Conservation (phyloP, 2,797 vertebrate genomes). For the Neomorphus geoffroyi region DNA sequence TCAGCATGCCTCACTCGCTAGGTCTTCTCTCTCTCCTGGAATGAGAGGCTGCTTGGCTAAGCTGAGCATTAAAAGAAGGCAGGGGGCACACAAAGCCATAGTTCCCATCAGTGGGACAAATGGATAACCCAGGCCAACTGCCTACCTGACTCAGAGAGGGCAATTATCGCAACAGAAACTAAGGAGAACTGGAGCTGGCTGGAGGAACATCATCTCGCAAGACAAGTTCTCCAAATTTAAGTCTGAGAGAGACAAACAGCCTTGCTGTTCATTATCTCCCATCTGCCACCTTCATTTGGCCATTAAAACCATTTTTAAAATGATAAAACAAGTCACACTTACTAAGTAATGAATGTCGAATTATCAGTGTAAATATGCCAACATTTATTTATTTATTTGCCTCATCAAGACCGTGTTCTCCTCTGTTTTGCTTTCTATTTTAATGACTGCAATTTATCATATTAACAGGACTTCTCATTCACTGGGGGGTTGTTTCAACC, state of each 20-base stretch:
- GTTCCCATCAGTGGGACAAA: background rate
- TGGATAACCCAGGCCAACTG: background rate
- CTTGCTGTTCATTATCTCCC: background rate
- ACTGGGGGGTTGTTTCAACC: background rate
- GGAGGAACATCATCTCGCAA: background rate
- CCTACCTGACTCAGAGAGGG: background rate
- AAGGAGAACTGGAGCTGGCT: background rate
- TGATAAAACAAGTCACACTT: constrained; percentile 22
- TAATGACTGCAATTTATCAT: constrained; percentile 58
- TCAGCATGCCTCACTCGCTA: background rate
- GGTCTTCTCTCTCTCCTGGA: background rate
- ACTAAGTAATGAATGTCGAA: constrained; percentile 40
- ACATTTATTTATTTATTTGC: constrained; percentile 58
- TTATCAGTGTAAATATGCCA: constrained; percentile 38
- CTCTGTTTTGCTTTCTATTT: constrained; percentile 35
- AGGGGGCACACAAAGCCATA: background rate
- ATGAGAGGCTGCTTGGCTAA: background rate
- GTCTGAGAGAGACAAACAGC: constrained; percentile 4
- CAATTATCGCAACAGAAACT: background rate
- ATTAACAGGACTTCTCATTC: constrained; percentile 40
- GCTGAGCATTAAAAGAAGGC: background rate
- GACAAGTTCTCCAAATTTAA: background rate
- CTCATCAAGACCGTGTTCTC: constrained; percentile 21
- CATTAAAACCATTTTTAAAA: constrained; percentile 18
- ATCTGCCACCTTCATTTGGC: constrained; percentile 39